phyloP scores from a whole-genome alignment of 1,140 invertebrate species.

The Drosophila athabasca region DNA sequence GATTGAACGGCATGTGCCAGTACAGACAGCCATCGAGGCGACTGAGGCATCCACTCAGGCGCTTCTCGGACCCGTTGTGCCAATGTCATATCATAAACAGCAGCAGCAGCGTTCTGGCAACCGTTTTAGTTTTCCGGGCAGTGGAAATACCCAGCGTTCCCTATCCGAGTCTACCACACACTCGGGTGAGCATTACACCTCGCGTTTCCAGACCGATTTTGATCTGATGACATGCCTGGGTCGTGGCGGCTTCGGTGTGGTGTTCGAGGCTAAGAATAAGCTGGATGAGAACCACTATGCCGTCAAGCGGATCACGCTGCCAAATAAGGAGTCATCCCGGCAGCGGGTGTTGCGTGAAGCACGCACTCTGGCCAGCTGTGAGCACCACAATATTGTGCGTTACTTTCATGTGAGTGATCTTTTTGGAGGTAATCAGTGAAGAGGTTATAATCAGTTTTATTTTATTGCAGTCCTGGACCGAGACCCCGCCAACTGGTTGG shows the following conservation, averaged over 20 bases:
- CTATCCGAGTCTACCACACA: constrained; percentile 76
- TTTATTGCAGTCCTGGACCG: constrained; percentile 96
- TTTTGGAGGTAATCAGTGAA: not conserved
- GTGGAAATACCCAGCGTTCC: constrained; percentile 42
- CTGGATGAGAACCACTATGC: constrained; percentile 98
- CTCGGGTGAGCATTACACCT: constrained; percentile 75
- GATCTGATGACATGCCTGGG: constrained; percentile 93
- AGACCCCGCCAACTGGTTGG: constrained; percentile 94
- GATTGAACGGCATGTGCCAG: constrained; percentile 83
- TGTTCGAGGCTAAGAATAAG: constrained; percentile 97
- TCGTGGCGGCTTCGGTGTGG: constrained; percentile 97
- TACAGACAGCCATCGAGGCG: constrained; percentile 77
- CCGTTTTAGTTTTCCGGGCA: constrained; percentile 35
- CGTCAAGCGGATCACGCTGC: constrained; percentile 95
- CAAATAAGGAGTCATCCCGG: constrained; percentile 90
- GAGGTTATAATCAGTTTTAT: constrained; percentile 86
- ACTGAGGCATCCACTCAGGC: constrained; percentile 78
- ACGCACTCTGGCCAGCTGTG: constrained; percentile 95
- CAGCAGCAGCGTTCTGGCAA: constrained; percentile 38
- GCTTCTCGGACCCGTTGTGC: constrained; percentile 58
- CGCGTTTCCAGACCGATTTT: constrained; percentile 94
- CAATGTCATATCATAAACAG: constrained; percentile 22
- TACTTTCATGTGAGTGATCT: constrained; percentile 87
- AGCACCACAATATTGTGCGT: constrained; percentile 97
- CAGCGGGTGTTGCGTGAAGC: constrained; percentile 97